Evolutionary conservation across 2,113 vertebrate species (phyloP), one percentile per base, ranked within the genome.

Genomic region (Salvelinus fontinalis): DNA sequence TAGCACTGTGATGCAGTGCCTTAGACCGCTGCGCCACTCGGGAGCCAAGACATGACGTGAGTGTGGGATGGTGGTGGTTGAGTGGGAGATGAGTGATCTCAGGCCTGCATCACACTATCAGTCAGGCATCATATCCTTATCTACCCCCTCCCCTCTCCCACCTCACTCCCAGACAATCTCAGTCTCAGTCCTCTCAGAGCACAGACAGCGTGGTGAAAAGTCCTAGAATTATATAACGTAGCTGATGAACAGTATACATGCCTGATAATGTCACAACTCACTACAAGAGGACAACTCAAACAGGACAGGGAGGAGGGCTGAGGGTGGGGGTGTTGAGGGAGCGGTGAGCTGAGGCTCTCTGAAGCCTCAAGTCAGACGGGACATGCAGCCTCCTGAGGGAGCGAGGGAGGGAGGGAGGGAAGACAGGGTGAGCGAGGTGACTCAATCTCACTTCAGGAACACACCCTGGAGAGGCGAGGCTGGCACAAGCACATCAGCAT

Each of bases 381-480:
- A 83, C 71, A 5, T 68, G 73, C 39, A 70, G 51, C 81, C 57
- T 87, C 77, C 60, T 57, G 27, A 79, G 69, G 49, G 71, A 80
- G 34, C 6, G 7, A 39, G 39, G 8, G 39, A 11, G 39, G 31
- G 34, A 62, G 39, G 31, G 34, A 62, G 68, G 20, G 18, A 84
- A 49, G 74, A 51, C 48, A 11, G 9, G 67, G 75, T 74, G 74
- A 69, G 73, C 74, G 71, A 72, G 66, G 77, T 90, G 88, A 92
- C 82, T 92, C 87, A 92, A 79, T 75, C 65, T 60, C 83, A 85
- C 78, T 76, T 85, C 73, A 81, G 57, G 78, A 88, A 78, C 87
- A 85, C 87, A 84, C 84, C 86, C 68, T 77, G 57, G 74, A 84
- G 76, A 84, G 89, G 88, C 81, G 87, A 85, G 88, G 72, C 80